A percentile compares a stretch with the other conserved stretches of the same genome.
These are phyloP conservation scores for Megalonaias nervosa DNA, from an alignment of 1,140 invertebrate species.

Conservation along the genomic window DNA sequence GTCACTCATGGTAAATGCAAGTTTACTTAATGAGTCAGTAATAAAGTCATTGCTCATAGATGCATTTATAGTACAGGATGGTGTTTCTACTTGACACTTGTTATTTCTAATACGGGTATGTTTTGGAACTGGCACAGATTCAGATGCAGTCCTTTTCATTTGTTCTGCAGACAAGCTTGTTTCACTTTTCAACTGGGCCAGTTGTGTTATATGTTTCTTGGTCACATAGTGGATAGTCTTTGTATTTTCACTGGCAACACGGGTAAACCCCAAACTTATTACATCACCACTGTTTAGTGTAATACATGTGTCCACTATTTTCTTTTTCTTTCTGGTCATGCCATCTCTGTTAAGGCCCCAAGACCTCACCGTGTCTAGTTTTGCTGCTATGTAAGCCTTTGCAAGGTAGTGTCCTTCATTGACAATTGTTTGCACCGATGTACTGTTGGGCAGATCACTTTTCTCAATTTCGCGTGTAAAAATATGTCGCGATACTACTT, in stretches of 20 bases:
- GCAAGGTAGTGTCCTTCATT: too few species aligned
- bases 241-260: slow-evolving; percentile 8
- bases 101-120: too few species aligned
- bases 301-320: too few species aligned
- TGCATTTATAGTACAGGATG: too few species aligned
- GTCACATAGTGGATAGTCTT: not conserved
- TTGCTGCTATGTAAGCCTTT: too few species aligned
- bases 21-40: not conserved
- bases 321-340: too few species aligned
- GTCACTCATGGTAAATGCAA: slow-evolving; percentile 23
- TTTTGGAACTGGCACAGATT: too few species aligned
- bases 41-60: not conserved
- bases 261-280: slow-evolving; percentile 1
- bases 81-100: too few species aligned
- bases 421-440: slow-evolving; percentile 8
- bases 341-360: too few species aligned
- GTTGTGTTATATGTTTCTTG: slow-evolving; percentile 4
- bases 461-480: not conserved
- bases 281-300: not conserved
- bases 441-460: not conserved
- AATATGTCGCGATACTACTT: not conserved
- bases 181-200: not conserved
- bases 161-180: not conserved
- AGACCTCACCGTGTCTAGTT: too few species aligned
- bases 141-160: too few species aligned